phyloP scores from a whole-genome alignment of 2,113 vertebrate species.

The Muntiacus muntjak region DNA sequence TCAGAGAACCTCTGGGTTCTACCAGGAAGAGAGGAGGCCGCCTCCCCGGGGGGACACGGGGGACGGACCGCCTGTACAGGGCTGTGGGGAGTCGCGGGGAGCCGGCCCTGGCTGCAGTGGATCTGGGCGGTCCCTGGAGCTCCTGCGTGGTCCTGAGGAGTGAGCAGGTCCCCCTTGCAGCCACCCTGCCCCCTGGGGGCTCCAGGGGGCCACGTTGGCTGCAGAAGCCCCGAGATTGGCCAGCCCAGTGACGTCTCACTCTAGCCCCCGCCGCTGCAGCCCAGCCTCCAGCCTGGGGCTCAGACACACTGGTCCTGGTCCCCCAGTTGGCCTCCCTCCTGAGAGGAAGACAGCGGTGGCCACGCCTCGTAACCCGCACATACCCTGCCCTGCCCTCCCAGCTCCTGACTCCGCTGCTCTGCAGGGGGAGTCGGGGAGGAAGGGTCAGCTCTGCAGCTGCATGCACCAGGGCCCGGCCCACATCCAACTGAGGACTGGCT shows the following conservation, averaged over 20 bases:
- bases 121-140: rapidly evolving
- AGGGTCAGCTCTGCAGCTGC: neutral
- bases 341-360: rapidly evolving
- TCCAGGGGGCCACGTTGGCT: rapidly evolving
- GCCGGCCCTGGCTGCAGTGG: neutral
- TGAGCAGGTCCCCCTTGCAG: no score
- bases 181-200: neutral
- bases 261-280: no score
- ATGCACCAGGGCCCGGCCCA: rapidly evolving
- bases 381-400: neutral
- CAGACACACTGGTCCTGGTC: neutral
- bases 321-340: neutral
- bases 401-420: neutral
- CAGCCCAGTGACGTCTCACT: neutral
- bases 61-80: rapidly evolving
- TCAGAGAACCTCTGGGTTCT: neutral
- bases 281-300: neutral
- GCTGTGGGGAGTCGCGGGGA: rapidly evolving
- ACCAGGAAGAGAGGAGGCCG: neutral
- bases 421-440: rapidly evolving
- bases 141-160: rapidly evolving
- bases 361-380: neutral
- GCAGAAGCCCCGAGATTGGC: rapidly evolving
- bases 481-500: rapidly evolving
- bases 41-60: neutral